phyloP scores from a whole-genome alignment of 1,140 invertebrate species.

The Lucilia cuprina region DNA sequence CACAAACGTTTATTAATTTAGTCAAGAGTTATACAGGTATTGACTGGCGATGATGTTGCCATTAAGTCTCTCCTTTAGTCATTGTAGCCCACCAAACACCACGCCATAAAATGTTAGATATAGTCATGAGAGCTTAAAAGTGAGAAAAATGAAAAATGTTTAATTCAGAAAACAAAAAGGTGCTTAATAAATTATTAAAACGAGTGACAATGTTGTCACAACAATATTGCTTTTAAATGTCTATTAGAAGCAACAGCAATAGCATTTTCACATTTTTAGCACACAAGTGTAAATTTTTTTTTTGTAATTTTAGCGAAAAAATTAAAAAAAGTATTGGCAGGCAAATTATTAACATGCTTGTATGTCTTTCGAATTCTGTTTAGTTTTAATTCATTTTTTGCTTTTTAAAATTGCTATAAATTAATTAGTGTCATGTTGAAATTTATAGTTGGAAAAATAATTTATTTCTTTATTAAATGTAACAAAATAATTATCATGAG shows the following conservation, averaged over 20 bases:
- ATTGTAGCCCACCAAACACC: not conserved
- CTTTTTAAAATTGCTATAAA: not conserved
- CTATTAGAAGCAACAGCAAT: not conserved
- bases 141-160: not conserved
- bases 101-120: not conserved
- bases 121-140: not conserved
- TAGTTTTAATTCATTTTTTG: not conserved
- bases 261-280: not conserved
- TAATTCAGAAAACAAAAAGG: not conserved
- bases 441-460: not conserved
- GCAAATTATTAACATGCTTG: not conserved
- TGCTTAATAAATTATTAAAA: constrained; percentile 30
- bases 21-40: too few relatives aligned
- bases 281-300: not conserved
- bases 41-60: not conserved
- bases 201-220: constrained; percentile 29
- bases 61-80: not conserved
- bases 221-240: constrained; percentile 23
- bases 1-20: too few relatives aligned
- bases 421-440: constrained; percentile 20
- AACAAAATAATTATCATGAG: too few relatives aligned
- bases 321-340: not conserved
- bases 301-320: not conserved
- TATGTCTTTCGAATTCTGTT: not conserved
- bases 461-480: not conserved